A percentile compares a stretch with the other conserved stretches of the same genome.
These are phyloP conservation scores for Octopus bimaculoides DNA, from an alignment of 1,140 invertebrate species.

Conservation along the genomic window DNA sequence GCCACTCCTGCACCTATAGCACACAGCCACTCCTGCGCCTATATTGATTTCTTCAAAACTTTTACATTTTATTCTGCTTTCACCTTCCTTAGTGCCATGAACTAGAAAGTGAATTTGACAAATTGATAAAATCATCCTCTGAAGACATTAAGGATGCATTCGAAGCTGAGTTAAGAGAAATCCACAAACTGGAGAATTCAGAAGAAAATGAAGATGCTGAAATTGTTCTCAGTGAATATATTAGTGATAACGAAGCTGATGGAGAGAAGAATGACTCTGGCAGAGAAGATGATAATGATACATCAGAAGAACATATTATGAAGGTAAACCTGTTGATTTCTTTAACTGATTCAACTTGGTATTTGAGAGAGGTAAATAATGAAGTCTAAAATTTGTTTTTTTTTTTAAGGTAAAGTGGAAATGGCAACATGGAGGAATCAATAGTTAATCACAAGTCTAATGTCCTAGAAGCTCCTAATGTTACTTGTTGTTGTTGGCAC, in stretches of 20 bases:
- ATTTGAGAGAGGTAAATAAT: no score
- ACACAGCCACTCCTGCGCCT: no score
- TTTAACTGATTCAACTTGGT: background rate
- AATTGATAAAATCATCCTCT: constrained; percentile 48
- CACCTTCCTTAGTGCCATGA: constrained; percentile 30
- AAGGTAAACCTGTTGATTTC: constrained; percentile 29
- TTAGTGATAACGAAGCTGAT: constrained; percentile 58
- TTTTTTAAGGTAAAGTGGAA: no score
- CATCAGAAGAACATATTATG: constrained; percentile 56
- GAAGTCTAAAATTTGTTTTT: no score
- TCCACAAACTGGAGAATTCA: constrained; percentile 35
- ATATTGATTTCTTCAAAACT: no score
- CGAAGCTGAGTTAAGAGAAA: constrained; percentile 38
- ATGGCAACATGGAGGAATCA: no score
- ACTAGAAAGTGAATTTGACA: constrained; percentile 51
- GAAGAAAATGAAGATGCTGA: constrained; percentile 51
- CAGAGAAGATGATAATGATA: constrained; percentile 51
- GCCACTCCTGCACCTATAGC: no score
- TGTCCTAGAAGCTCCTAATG: no score
- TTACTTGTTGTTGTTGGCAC: no score
- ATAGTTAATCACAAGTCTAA: no score
- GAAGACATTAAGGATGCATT: constrained; percentile 48
- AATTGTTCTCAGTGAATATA: constrained; percentile 58
- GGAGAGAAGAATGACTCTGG: constrained; percentile 29
- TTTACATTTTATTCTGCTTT: no score